phyloP scores from a whole-genome alignment of 2,797 vertebrate species.

The Sebastes nivosus region DNA sequence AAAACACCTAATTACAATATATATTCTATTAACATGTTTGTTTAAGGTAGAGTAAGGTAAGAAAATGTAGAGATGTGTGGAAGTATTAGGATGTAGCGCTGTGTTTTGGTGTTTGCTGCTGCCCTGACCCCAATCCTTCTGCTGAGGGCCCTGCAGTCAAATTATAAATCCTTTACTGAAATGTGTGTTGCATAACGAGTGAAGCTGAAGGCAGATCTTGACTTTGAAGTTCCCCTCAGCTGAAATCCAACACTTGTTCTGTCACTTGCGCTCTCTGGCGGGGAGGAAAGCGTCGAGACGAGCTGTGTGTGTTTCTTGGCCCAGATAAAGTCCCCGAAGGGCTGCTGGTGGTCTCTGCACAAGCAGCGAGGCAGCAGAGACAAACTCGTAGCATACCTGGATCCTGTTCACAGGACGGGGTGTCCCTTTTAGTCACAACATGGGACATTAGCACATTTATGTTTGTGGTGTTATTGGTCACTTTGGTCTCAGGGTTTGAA shows the following conservation, averaged over 20 bases:
- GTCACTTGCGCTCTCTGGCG: slow-evolving; percentile 32
- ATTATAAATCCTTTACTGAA: slow-evolving; percentile 55
- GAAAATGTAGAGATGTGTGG: not conserved
- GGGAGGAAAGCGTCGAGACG: slow-evolving; percentile 2
- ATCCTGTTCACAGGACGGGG: not conserved
- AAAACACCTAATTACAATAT: not conserved
- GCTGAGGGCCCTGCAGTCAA: slow-evolving; percentile 51
- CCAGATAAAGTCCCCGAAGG: not conserved
- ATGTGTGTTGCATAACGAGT: slow-evolving; percentile 49
- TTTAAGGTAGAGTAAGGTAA: not conserved
- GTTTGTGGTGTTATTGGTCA: not conserved
- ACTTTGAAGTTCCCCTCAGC: slow-evolving; percentile 63
- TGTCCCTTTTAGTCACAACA: not conserved
- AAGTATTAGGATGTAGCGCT: not conserved
- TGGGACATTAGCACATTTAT: not conserved
- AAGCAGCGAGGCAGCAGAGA: not conserved
- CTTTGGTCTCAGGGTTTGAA: not conserved
- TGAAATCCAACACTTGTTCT: slow-evolving; percentile 29
- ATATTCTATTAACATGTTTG: not conserved
- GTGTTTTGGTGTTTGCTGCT: slow-evolving; percentile 37
- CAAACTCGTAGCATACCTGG: not conserved
- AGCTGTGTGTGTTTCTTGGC: not conserved
- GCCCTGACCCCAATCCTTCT: slow-evolving; percentile 62
- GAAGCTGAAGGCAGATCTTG: slow-evolving; percentile 48
- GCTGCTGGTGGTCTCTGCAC: not conserved